Base-by-base conservation (phyloP, 2,113 vertebrate genomes). In the Varanus salvator region DNA sequence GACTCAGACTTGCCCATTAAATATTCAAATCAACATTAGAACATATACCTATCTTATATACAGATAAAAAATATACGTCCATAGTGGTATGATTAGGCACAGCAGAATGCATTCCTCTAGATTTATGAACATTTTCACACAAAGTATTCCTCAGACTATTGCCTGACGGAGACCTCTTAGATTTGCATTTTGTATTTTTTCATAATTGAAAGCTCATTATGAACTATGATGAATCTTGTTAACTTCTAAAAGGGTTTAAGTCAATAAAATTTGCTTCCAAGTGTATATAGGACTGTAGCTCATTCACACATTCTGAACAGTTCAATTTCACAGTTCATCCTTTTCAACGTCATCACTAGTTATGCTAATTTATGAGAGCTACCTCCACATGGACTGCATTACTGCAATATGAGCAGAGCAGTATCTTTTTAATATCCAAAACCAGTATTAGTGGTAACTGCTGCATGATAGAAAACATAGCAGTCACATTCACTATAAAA, bases 61-160 rank as follows among this genome's bases (percentile, higher is more conserved):
- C 14, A 60, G 14, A 54, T 23, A 44, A 54, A 8, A 54, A 8
- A 54, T 54, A 54, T 54, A 5, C 75, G 82, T 74, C 77, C 50
- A 91, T 29, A 84, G 48, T 44, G 25, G 50, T 8, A 90, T 82
- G 23, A 9, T 17, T 87, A 92, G 90, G 17, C 64, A 86, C 89
- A 91, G 38, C 54, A 80, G 38, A 91, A 84, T 60, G 50, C 88
- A 93, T 4, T 87, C 12, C 11, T 80, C 19, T 9, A 15, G 44
- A 34, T 87, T 80, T 0, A 27, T 66, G 1, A 57, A 74, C n/a
- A 86, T 86, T 60, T 88, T 34, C n/a, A 75, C 23, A 25, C 12
- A 86, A 23, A 52, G 6, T 12, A 19, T 29, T 68, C 27, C 34
- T 21, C 25, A 85, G 74, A 85, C 25, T 69, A 77, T 38, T 78